These are phyloP conservation scores for Opisthograptis luteolata DNA, from an alignment of 2,888 invertebrate genomes.

Conservation along the genomic window DNA sequence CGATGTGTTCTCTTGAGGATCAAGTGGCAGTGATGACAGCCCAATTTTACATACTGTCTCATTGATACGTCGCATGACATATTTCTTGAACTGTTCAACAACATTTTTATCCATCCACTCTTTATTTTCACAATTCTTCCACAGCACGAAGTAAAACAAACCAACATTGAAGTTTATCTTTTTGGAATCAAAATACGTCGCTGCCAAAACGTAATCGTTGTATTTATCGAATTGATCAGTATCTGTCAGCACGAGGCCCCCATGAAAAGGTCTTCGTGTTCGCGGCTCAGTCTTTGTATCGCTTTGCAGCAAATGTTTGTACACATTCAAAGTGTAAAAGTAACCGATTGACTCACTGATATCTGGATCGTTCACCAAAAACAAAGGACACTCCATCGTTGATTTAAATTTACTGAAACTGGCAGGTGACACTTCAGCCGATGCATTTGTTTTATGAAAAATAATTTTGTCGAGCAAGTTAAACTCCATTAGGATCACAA, in stretches of 20 bases:
- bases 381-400: slow-evolving; percentile 51
- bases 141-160: slow-evolving; percentile 53
- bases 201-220: slow-evolving; percentile 56
- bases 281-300: slow-evolving; percentile 48
- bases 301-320: slow-evolving; percentile 47
- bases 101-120: slow-evolving; percentile 59
- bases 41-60: slow-evolving; percentile 48
- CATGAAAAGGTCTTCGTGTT: slow-evolving; percentile 48
- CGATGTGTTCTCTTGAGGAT: slow-evolving; percentile 43
- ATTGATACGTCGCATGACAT: slow-evolving; percentile 48
- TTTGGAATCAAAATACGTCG: slow-evolving; percentile 53
- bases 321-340: slow-evolving; percentile 55
- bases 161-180: slow-evolving; percentile 52
- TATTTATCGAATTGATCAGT: slow-evolving; percentile 52
- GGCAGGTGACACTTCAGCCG: slow-evolving; percentile 31
- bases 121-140: slow-evolving; percentile 56
- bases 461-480: slow-evolving; percentile 51
- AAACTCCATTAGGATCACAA: slow-evolving; percentile 45
- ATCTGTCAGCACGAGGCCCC: slow-evolving; percentile 52
- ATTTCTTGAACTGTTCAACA: slow-evolving; percentile 49
- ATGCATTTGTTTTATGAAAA: slow-evolving; percentile 35
- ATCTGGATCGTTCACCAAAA: slow-evolving; percentile 48
- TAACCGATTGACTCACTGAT: slow-evolving; percentile 53
- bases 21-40: slow-evolving; percentile 51
- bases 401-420: slow-evolving; percentile 52